Evolutionary conservation across 53 echinoderm and acorn worm species (phyloP).

Genomic region (Actinopyga echinites): DNA sequence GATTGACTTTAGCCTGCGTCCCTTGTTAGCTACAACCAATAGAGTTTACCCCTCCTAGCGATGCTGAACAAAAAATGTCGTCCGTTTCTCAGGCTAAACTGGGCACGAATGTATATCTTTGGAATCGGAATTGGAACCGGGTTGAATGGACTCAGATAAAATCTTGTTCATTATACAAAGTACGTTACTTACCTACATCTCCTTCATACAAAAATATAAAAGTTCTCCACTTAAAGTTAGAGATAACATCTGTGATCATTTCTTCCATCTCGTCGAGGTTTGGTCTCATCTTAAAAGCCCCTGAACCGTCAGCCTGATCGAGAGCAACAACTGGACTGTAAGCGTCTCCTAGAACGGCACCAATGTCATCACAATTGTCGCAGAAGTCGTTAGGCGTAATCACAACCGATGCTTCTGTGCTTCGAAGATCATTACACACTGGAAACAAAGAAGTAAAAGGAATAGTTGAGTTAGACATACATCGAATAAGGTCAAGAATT

Average conservation of each 20-base stretch:
- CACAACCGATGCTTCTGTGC: constrained; percentile 48
- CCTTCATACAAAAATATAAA: constrained; percentile 56
- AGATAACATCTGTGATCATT: constrained; percentile 56
- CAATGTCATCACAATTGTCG: constrained; percentile 49
- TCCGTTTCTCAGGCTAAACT: too few species aligned
- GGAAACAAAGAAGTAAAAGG: not conserved
- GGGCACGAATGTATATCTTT: too few species aligned
- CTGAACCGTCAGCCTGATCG: constrained; percentile 57
- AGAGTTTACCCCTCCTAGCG: too few species aligned
- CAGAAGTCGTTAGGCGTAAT: constrained; percentile 67
- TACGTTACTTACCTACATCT: constrained; percentile 18
- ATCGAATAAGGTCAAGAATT: too few species aligned
- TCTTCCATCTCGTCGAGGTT: constrained; percentile 47
- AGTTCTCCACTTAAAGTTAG: constrained; percentile 54
- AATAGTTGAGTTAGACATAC: too few species aligned
- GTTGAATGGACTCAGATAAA: too few species aligned
- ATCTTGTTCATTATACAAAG: too few species aligned
- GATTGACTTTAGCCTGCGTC: too few species aligned
- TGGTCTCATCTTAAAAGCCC: constrained; percentile 67
- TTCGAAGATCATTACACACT: constrained; percentile 46
- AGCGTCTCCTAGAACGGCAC: constrained; percentile 52
- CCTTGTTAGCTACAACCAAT: too few species aligned
- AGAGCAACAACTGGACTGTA: constrained; percentile 51
- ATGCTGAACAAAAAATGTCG: too few species aligned
- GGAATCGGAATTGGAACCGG: too few species aligned